phyloP scores from a whole-genome alignment of 2,113 vertebrate genomes.

The Ictalurus furcatus region DNA sequence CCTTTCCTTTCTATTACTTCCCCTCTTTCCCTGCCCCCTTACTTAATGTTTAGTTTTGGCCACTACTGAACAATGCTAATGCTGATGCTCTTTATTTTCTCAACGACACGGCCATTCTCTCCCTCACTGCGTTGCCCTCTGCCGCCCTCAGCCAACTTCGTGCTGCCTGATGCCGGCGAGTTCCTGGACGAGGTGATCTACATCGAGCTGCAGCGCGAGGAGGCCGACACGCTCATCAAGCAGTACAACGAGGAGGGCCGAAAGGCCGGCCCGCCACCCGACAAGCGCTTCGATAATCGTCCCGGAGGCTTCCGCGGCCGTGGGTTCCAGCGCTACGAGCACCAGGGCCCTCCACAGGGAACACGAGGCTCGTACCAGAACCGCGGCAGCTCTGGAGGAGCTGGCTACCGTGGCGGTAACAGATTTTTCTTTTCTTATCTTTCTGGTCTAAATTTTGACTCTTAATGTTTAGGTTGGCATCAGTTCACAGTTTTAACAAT shows the following conservation, averaged over 20 bases:
- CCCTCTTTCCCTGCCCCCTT: conserved; percentile 29
- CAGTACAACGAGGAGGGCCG: conserved; percentile 90
- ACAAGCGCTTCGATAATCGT: conserved; percentile 87
- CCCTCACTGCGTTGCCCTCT: conserved; percentile 57
- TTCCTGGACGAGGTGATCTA: conserved; percentile 84
- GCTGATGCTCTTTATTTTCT: conserved; percentile 54
- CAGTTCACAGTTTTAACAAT: not conserved
- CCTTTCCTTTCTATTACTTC: conserved; percentile 43
- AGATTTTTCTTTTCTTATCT: no score
- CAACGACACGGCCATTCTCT: conserved; percentile 50
- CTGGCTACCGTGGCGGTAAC: conserved; percentile 57
- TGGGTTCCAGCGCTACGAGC: conserved; percentile 83
- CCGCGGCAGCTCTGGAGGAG: conserved; percentile 72
- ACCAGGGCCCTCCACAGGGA: conserved; percentile 72
- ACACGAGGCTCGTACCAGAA: conserved; percentile 74
- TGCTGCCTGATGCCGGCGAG: conserved; percentile 83
- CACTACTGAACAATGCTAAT: conserved; percentile 49
- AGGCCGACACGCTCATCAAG: conserved; percentile 81
- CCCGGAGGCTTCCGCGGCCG: conserved; percentile 76
- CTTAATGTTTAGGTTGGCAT: not conserved
- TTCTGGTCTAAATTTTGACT: not conserved
- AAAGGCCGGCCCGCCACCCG: conserved; percentile 83
- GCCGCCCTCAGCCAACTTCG: conserved; percentile 80
- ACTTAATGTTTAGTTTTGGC: conserved; percentile 53
- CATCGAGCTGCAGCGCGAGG: conserved; percentile 80